Conservation (phyloP, 2,888 invertebrate genomes). For the Nomada ruficornis region DNA sequence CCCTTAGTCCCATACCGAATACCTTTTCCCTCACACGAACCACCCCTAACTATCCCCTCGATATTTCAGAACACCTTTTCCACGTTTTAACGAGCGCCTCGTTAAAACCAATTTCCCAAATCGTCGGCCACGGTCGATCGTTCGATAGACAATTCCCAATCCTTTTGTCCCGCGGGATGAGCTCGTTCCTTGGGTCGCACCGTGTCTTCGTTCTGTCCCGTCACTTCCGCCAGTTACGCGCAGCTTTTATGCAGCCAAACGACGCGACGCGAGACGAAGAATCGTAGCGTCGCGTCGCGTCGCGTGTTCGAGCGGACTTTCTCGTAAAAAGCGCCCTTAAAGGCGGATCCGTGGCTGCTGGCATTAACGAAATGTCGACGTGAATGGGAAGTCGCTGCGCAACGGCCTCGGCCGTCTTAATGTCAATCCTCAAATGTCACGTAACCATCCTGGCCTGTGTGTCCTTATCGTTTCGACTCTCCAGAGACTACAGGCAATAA, state of each 20-base stretch:
- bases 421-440: slow-evolving; percentile 83
- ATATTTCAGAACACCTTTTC: neutral
- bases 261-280: slow-evolving; percentile 10
- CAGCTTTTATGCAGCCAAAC: slow-evolving; percentile 26
- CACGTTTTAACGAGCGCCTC: neutral
- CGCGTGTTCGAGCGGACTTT: slow-evolving; percentile 67
- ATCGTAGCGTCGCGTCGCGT: slow-evolving; percentile 13
- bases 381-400: slow-evolving; percentile 54
- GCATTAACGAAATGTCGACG: slow-evolving; percentile 81
- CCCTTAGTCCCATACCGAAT: neutral
- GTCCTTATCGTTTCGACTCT: slow-evolving; percentile 70
- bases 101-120: slow-evolving; percentile 32
- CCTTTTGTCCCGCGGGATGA: neutral
- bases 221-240: slow-evolving; percentile 17
- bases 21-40: neutral
- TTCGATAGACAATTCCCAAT: slow-evolving; percentile 7
- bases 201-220: slow-evolving; percentile 14
- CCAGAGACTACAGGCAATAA: slow-evolving; percentile 61
- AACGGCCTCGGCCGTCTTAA: slow-evolving; percentile 74
- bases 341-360: slow-evolving; percentile 71
- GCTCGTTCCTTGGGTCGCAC: neutral
- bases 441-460: slow-evolving; percentile 72
- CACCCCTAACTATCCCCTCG: neutral
- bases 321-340: slow-evolving; percentile 78
- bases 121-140: slow-evolving; percentile 1